Evolutionary conservation across 1,140 invertebrate species (phyloP).

Genomic region (Piezodorus guildinii): DNA sequence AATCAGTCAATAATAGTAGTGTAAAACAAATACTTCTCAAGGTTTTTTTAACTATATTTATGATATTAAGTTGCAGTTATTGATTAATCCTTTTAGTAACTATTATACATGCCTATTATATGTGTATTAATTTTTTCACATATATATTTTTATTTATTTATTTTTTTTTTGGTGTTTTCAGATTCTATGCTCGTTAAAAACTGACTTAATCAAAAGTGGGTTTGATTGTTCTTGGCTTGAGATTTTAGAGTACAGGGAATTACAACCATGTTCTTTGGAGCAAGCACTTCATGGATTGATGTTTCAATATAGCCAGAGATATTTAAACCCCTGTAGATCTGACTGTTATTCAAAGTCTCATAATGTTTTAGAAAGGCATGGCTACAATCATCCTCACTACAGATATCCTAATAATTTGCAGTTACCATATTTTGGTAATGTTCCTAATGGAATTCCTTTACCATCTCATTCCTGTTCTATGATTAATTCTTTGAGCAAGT

Average conservation of each 20-base stretch:
- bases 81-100: too few species aligned
- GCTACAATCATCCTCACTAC: background rate
- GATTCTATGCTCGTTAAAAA: constrained; percentile 44
- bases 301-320: constrained; percentile 1
- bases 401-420: constrained; percentile 1
- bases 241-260: constrained; percentile 50
- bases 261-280: constrained; percentile 46
- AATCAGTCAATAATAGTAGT: too few species aligned
- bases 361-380: constrained; percentile 1
- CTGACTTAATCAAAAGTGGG: constrained; percentile 39
- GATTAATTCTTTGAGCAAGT: background rate
- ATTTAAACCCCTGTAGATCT: background rate
- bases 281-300: constrained; percentile 39
- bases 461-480: too few species aligned
- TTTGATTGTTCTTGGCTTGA: constrained; percentile 49
- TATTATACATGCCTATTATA: too few species aligned
- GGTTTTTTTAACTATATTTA: too few species aligned
- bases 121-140: constrained; percentile 15
- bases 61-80: too few species aligned
- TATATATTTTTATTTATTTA: constrained; percentile 13
- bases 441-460: background rate
- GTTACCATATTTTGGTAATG: constrained; percentile 18
- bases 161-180: too few species aligned
- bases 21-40: too few species aligned
- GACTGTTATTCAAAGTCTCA: constrained; percentile 19